Conservation (phyloP, 2,888 invertebrate species). For the Lasioglossum vierecki region DNA sequence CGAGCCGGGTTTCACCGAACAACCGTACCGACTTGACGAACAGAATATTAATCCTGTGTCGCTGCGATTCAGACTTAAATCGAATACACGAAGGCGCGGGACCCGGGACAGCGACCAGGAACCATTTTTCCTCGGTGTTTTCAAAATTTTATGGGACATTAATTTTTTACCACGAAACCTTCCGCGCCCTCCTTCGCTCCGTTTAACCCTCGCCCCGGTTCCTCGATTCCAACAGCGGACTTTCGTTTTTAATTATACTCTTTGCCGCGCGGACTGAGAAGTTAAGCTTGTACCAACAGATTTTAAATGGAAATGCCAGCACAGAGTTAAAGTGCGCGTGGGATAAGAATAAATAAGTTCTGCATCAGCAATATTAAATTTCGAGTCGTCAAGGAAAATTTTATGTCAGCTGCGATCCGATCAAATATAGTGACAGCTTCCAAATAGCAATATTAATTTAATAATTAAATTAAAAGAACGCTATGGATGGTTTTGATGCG, state of each 20-base stretch:
- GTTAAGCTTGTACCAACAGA: background rate
- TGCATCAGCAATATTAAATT: background rate
- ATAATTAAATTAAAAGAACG: no score
- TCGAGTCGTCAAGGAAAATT: background rate
- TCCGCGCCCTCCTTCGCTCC: background rate
- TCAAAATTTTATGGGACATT: constrained; percentile 2
- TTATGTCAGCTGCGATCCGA: background rate
- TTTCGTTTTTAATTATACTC: background rate
- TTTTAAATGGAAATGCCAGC: background rate
- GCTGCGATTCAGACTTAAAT: constrained; percentile 9
- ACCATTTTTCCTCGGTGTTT: background rate
- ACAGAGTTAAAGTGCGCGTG: background rate
- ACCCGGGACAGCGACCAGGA: no score
- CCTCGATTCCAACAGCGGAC: background rate
- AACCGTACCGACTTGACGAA: constrained; percentile 11
- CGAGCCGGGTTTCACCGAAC: background rate
- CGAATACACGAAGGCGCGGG: background rate
- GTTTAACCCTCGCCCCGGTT: background rate
- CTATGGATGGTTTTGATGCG: no score
- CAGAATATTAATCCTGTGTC: constrained; percentile 14
- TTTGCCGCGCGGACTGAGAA: background rate
- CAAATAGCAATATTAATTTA: background rate
- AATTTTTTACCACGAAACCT: background rate
- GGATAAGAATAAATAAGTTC: background rate
- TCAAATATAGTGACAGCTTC: background rate